These are phyloP conservation scores for Percopsis omiscomaycus DNA, from an alignment of 2,797 vertebrate species.

Conservation along the genomic window DNA sequence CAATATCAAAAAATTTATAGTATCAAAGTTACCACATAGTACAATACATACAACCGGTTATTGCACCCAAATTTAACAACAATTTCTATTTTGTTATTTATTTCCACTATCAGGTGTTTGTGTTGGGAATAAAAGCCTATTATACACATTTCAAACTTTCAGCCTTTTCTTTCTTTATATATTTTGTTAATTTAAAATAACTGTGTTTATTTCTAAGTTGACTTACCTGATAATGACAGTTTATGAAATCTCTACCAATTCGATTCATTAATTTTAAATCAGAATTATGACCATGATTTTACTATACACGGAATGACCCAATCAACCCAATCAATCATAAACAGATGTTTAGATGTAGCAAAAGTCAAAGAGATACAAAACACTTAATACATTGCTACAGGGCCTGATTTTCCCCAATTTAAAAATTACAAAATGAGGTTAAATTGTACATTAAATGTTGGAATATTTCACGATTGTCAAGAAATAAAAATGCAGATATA, in stretches of 20 bases:
- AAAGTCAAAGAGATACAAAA: too few species aligned
- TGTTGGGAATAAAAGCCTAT: neutral
- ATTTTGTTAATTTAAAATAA: constrained; percentile 1
- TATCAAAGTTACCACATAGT: constrained; percentile 59
- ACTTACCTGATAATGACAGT: too few species aligned
- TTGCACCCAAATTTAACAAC: constrained; percentile 61
- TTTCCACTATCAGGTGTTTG: neutral
- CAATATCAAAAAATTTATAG: constrained; percentile 60
- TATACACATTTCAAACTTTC: neutral
- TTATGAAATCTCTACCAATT: too few species aligned
- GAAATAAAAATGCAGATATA: constrained; percentile 8
- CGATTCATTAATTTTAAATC: too few species aligned
- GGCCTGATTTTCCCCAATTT: neutral
- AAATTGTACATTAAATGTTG: neutral
- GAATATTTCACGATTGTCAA: neutral
- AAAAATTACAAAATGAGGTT: neutral
- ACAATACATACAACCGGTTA: constrained; percentile 60
- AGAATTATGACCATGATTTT: too few species aligned
- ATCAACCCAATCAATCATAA: too few species aligned
- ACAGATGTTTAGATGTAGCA: too few species aligned
- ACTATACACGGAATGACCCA: too few species aligned
- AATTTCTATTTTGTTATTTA: constrained; percentile 15
- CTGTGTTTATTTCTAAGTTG: neutral
- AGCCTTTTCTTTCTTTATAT: neutral
- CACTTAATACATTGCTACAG: neutral